These are phyloP conservation scores for Melanotaenia trifasciata DNA, from an alignment of 2,797 vertebrate species.

Conservation along the genomic window DNA sequence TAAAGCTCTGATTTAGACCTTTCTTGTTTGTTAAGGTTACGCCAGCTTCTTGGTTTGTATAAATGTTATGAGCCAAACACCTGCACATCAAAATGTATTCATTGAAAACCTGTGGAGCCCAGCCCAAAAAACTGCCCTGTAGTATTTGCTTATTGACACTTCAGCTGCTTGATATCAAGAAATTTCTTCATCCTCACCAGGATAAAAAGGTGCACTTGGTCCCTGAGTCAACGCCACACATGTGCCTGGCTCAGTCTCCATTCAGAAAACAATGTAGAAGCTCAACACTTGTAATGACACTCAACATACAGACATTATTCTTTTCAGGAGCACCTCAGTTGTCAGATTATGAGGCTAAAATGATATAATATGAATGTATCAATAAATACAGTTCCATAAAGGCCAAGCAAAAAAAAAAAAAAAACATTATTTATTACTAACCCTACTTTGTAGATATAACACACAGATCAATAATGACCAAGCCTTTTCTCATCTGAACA, in stretches of 20 bases:
- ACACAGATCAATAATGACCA: no score
- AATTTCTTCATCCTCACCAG: no score
- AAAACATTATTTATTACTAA: background rate
- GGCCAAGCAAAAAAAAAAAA: background rate
- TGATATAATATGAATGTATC: background rate
- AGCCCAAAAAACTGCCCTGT: background rate
- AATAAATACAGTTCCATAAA: background rate
- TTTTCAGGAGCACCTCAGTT: no score
- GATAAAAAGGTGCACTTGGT: no score
- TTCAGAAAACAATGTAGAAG: no score
- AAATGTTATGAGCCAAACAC: conserved; percentile 7
- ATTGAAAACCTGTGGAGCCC: background rate
- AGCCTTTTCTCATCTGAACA: background rate
- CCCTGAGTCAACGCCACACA: no score
- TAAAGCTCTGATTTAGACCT: conserved; percentile 19
- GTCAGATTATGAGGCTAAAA: background rate
- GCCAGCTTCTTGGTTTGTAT: conserved; percentile 5
- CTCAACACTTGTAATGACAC: no score
- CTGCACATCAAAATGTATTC: conserved; percentile 7
- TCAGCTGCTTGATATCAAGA: no score
- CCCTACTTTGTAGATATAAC: no score
- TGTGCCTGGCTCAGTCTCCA: no score
- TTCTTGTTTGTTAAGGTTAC: conserved; percentile 11
- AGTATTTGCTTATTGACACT: background rate
- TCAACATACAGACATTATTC: no score